phyloP scores from a whole-genome alignment of 2,888 invertebrate species.

The Protophormia terraenovae region DNA sequence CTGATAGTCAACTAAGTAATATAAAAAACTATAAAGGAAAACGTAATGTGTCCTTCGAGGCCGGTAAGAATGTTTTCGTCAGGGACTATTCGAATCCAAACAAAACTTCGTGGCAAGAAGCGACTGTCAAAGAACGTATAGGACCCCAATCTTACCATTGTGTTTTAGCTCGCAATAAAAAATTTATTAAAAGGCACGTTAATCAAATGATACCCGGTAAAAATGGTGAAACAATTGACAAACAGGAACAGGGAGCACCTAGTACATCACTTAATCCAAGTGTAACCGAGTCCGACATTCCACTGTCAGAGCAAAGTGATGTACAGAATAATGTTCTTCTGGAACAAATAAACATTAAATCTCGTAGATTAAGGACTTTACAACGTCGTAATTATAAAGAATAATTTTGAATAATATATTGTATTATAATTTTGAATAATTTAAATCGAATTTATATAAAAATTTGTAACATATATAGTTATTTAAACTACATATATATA shows the following conservation, averaged over 20 bases:
- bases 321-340: background rate
- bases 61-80: constrained; percentile 33
- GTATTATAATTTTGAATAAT: too few relatives aligned
- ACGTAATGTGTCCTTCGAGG: constrained; percentile 3
- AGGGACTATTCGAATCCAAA: constrained; percentile 51
- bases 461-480: background rate
- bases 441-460: constrained; percentile 2
- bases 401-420: background rate
- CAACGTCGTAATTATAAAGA: constrained; percentile 27
- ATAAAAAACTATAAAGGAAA: constrained; percentile 37
- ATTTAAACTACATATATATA: too few relatives aligned
- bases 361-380: constrained; percentile 17
- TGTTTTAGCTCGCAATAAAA: constrained; percentile 26
- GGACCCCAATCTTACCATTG: constrained; percentile 37
- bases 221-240: background rate
- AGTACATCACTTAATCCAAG: background rate
- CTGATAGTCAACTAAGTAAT: constrained; percentile 25
- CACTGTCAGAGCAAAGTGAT: background rate
- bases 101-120: constrained; percentile 44
- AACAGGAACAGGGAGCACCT: background rate
- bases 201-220: constrained; percentile 45
- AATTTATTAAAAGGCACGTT: constrained; percentile 22
- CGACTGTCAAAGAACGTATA: constrained; percentile 34
- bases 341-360: background rate
- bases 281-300: background rate